Percentiles rank a stretch among this genome's conserved stretches.
Evolutionary conservation across 2,113 vertebrate genomes (phyloP).

Genomic region (Crotophaga sulcirostris): DNA sequence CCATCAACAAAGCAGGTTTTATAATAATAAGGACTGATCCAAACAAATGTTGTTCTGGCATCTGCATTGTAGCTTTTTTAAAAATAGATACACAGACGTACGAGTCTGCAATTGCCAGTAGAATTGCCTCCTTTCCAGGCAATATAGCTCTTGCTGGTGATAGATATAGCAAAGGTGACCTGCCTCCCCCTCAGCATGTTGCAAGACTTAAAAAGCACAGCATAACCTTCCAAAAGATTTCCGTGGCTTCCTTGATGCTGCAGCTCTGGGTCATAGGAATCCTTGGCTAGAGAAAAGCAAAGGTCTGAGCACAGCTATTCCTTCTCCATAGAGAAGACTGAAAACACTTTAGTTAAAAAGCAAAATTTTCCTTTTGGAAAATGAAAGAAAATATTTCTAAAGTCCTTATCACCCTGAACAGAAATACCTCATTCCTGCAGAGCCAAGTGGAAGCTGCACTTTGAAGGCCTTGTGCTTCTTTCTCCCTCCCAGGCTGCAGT

Average conservation of each 20-base stretch:
- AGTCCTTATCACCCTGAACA: background rate
- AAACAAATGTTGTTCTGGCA: background rate
- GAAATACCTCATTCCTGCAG: background rate
- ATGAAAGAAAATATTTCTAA: background rate
- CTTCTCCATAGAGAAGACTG: background rate
- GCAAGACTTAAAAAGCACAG: background rate
- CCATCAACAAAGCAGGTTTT: background rate
- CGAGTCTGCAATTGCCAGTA: background rate
- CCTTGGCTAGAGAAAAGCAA: background rate
- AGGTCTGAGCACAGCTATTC: conserved; percentile 1
- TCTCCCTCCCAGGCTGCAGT: background rate
- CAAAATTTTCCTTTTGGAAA: background rate
- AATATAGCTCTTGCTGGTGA: background rate
- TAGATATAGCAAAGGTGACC: conserved; percentile 28
- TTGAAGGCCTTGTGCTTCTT: background rate
- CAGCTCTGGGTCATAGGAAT: background rate
- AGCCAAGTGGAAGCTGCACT: background rate
- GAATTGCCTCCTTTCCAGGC: conserved; percentile 1
- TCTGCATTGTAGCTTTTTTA: background rate
- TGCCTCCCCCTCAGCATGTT: background rate
- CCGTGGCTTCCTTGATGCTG: background rate
- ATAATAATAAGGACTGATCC: background rate
- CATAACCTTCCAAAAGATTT: background rate
- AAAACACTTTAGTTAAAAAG: background rate
- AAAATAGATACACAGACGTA: background rate